Base-by-base conservation (phyloP, 1,140 invertebrate species). In the Zelostemma sp. region DNA sequence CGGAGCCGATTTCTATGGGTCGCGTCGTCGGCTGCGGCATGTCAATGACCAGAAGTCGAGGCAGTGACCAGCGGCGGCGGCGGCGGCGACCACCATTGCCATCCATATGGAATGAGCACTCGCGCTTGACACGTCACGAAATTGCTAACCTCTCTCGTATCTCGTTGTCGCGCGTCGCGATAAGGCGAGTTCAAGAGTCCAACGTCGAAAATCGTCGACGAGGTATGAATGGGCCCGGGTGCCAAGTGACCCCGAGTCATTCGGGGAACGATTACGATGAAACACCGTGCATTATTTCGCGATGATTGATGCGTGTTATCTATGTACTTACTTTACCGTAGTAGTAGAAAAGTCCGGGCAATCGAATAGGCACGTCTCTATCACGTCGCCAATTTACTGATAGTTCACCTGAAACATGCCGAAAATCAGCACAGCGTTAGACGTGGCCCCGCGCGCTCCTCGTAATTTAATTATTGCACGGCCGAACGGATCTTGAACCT, bases 31-130 rank as follows among this genome's bases (percentile, higher is more conserved):
- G n/a, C n/a, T n/a, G 72, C 71, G 75, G 45, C 74, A 80, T 81
- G 81, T 82, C 79, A 83, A 79, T 80, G 80, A 82, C 80, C 78
- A 81, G 61, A 56, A 56, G 69, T 73, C 63, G 73, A 74, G 60
- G 33, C 66, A 73, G 72, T 74, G 75, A 80, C 79, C 28, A 31
- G 28, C 28, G 28, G n/a, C n/a, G n/a, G n/a, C n/a, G n/a, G n/a
- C n/a, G n/a, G n/a, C n/a, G n/a, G n/a, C n/a, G 57, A 68, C 48
- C 60, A 57, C 41, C 57, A 58, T 60, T 38, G 57, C 46, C 14
- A 18, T 61, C 81, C 82, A 84, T 84, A 84, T 84, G 81, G 82
- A 84, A 84, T 82, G 80, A 81, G 78, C 73, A 62, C 73, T 79
- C 72, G 69, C 76, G 73, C 76, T 80, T 83, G 81, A 83, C 82